A percentile compares a stretch with the other conserved stretches of the same genome.
phyloP scores from a whole-genome alignment of 2,888 invertebrate genomes.

The Girardia tigrina region DNA sequence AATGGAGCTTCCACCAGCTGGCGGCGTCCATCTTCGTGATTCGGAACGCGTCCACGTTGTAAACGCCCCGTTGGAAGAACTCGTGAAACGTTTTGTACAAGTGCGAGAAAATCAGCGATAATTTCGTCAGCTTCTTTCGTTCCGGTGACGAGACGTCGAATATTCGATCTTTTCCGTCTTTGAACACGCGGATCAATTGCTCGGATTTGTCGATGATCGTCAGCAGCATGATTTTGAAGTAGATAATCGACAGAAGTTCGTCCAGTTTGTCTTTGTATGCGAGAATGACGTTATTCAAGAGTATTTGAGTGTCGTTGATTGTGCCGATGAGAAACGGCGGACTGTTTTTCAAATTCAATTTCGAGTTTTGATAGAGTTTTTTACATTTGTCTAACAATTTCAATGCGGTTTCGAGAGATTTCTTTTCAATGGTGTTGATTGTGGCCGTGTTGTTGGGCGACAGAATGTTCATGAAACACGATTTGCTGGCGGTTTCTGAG shows the following conservation, averaged over 20 bases:
- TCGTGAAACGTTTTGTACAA: conserved; percentile 98
- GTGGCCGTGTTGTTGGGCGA: background rate
- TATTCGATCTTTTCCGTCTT: conserved; percentile 95
- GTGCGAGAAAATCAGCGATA: conserved; percentile 94
- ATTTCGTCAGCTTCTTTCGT: conserved; percentile 82
- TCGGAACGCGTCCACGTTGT: conserved; percentile 88
- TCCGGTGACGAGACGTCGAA: conserved; percentile 89
- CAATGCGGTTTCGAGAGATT: background rate
- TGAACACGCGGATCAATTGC: conserved; percentile 90
- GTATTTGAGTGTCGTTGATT: conserved; percentile 93
- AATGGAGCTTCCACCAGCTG: conserved; percentile 88
- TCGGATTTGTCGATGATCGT: conserved; percentile 97
- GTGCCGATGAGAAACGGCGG: conserved; percentile 98
- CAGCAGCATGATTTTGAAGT: conserved; percentile 89
- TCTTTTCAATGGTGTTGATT: background rate
- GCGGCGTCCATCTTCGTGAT: conserved; percentile 93
- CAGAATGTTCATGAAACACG: background rate
- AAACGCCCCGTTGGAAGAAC: conserved; percentile 84
- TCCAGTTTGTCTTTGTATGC: conserved; percentile 92
- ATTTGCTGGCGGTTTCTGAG: background rate
- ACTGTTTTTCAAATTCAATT: conserved; percentile 96
- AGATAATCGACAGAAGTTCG: conserved; percentile 76
- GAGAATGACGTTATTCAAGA: conserved; percentile 78
- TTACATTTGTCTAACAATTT: background rate
- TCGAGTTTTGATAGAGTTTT: conserved; percentile 77